A percentile compares a stretch with the other conserved stretches of the same genome.
These are phyloP conservation scores for Pipistrellus pygmaeus DNA, from an alignment of 2,797 vertebrate genomes.

Conservation along the genomic window DNA sequence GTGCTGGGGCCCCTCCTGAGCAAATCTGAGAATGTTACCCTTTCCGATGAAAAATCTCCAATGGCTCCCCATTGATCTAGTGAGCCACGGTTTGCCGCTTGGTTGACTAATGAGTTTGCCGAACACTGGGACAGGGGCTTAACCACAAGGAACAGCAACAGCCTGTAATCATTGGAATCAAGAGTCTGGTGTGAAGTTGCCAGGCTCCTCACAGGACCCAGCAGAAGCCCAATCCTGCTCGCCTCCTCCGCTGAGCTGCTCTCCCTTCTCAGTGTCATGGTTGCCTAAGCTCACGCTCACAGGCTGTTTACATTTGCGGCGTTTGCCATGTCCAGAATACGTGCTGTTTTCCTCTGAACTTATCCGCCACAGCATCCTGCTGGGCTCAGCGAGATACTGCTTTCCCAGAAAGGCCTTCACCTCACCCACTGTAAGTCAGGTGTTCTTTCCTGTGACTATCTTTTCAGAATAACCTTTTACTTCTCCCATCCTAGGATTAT, in stretches of 20 bases:
- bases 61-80: neutral
- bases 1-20: neutral
- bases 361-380: neutral
- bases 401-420: neutral
- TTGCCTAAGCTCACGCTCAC: neutral
- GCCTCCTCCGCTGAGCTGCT: neutral
- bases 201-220: neutral
- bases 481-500: neutral
- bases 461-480: neutral
- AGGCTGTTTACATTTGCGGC: neutral
- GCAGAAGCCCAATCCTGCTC: neutral
- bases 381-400: neutral
- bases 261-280: neutral
- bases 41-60: neutral
- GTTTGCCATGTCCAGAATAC: neutral
- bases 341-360: neutral
- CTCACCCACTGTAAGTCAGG: neutral
- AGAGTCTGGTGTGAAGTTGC: neutral
- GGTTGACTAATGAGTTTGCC: too few species aligned
- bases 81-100: too few species aligned
- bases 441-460: neutral
- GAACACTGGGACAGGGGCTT: too few species aligned
- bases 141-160: too few species aligned
- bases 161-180: too few species aligned
- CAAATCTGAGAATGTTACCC: neutral